Percentiles rank a stretch among this genome's conserved stretches.
phyloP scores from a whole-genome alignment of 2,797 vertebrate genomes.

The Crenichthys baileyi region DNA sequence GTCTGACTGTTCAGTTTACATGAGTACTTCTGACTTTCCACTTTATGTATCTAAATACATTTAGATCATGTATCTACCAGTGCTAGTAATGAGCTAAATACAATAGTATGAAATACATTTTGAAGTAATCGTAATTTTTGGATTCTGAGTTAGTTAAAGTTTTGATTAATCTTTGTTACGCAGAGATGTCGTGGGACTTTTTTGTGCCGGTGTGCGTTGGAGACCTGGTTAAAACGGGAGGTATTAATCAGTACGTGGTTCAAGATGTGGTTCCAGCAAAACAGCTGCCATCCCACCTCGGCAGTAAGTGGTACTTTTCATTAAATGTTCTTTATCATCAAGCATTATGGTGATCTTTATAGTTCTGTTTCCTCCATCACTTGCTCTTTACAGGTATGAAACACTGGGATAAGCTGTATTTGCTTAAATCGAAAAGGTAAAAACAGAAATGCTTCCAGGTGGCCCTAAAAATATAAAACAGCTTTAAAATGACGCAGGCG shows the following conservation, averaged over 20 bases:
- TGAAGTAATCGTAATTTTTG: not conserved
- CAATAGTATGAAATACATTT: too few species aligned
- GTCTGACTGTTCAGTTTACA: not conserved
- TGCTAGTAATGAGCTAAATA: not conserved
- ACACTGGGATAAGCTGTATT: not conserved
- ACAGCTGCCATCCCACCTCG: slow-evolving; percentile 80
- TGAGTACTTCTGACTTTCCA: not conserved
- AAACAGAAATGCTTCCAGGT: not conserved
- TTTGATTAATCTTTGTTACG: not conserved
- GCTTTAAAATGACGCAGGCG: too few species aligned
- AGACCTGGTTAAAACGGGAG: slow-evolving; percentile 86
- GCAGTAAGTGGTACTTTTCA: slow-evolving; percentile 75
- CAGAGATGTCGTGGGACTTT: slow-evolving; percentile 88
- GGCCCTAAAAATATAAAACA: too few species aligned
- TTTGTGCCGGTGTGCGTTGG: slow-evolving; percentile 82
- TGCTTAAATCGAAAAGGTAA: not conserved
- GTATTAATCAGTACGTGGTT: slow-evolving; percentile 89
- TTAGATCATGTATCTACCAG: not conserved
- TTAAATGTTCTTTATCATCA: not conserved
- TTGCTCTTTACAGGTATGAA: not conserved
- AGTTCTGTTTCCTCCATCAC: not conserved
- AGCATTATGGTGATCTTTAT: not conserved
- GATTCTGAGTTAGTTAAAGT: not conserved
- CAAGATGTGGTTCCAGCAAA: slow-evolving; percentile 83
- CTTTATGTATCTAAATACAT: not conserved